Evolutionary conservation across 2,797 vertebrate species (phyloP), one percentile per base, ranked within the genome.

Genomic region (Amblyopsis hoosieri): DNA sequence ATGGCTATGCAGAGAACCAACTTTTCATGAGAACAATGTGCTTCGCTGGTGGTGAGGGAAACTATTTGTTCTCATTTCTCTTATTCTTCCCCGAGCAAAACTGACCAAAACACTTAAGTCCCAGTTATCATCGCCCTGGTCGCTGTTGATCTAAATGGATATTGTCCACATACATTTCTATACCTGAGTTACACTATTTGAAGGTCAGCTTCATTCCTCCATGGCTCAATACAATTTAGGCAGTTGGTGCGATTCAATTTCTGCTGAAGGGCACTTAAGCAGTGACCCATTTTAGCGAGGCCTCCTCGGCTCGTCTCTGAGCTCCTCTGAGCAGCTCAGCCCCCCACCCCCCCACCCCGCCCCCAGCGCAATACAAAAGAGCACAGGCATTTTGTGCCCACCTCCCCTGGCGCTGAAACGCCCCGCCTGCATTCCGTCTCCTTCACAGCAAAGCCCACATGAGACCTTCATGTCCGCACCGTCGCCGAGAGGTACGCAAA

Each of bases 281-380:
- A 80, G 86, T 92, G 91, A 93, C 86, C 90, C 85, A 89, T 89
- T 92, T 92, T 80, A 83, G 79, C 88, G 87, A 89, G 1, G 0
- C 57, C 81, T 82, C 78, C 81, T 73, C 62, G 85, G 82, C 77
- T 75, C 71, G 85, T 78, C 80, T 76, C 68, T 66, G 80, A 63
- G 78, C 77, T 78, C 56, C 72, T 72, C 72, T 79, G 71, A 76
- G 64, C 53, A 66, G 79, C 70, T 77, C 79, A 67, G 72, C 65
- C 76, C 75, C 72, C 33, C 76, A 72, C 72, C 7, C 65, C 76
- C 75, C 72, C 37, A 42, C 7, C 76, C 75, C 72, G 7, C 65
- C 76, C 75, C 72, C 37, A 42, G 37, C 2, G 37, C 37, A 54
- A 83, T 81, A 85, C 73, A 85, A 82, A 81, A 82, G 74, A 84